Evolutionary conservation across 1,140 invertebrate species (phyloP).

Genomic region (Probaryconus sp.): DNA sequence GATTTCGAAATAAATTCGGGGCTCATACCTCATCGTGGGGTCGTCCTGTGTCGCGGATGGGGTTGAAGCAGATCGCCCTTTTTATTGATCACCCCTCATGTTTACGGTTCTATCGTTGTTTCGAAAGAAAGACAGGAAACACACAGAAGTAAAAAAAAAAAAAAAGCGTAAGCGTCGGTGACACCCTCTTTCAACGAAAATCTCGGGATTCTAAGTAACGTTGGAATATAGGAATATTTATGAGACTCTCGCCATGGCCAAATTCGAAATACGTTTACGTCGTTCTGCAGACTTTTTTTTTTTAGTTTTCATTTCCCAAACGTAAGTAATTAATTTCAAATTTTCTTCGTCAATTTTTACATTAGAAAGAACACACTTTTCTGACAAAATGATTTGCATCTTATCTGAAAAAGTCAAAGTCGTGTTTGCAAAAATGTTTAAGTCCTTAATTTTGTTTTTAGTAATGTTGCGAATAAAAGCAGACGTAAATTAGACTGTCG

Average conservation of each 20-base stretch:
- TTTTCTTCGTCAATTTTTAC: too few relatives aligned
- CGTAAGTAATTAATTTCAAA: too few relatives aligned
- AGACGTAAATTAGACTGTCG: slow-evolving; percentile 34
- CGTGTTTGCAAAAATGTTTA: too few relatives aligned
- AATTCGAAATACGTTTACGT: slow-evolving; percentile 56
- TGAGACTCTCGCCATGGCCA: slow-evolving; percentile 46
- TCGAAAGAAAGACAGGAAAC: slow-evolving; percentile 54
- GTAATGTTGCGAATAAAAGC: slow-evolving; percentile 27
- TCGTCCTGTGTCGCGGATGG: slow-evolving; percentile 69
- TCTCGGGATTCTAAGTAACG: slow-evolving; percentile 55
- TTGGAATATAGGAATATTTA: slow-evolving; percentile 58
- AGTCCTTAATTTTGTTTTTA: too few relatives aligned
- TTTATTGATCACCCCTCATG: slow-evolving; percentile 71
- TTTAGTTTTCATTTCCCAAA: too few relatives aligned
- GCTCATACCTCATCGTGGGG: slow-evolving; percentile 75
- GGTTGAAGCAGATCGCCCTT: slow-evolving; percentile 74
- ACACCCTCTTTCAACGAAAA: slow-evolving; percentile 58
- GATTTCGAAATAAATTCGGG: slow-evolving; percentile 74
- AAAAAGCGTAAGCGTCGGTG: slow-evolving; percentile 42
- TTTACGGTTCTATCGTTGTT: slow-evolving; percentile 64
- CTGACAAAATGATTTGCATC: too few relatives aligned
- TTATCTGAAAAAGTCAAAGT: too few relatives aligned
- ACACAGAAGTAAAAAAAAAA: slow-evolving; percentile 41
- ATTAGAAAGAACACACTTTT: too few relatives aligned
- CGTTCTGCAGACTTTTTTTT: slow-evolving; percentile 8